Conservation (phyloP, 2,797 vertebrate genomes). For the Telmatherina bonti region DNA sequence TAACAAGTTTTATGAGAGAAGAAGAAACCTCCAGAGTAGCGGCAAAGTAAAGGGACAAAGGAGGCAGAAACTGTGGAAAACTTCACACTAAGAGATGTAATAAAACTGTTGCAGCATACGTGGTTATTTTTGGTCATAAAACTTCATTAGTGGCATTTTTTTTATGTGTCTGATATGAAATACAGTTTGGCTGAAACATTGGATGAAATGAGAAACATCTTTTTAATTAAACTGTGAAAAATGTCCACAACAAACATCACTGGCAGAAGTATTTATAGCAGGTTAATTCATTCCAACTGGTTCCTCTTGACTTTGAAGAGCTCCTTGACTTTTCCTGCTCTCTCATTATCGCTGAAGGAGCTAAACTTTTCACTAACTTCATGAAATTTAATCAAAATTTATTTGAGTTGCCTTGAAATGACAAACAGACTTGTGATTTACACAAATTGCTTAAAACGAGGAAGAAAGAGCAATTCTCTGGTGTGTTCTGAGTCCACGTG, state of each 20-base stretch:
- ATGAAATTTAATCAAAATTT: background rate
- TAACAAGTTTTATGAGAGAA: background rate
- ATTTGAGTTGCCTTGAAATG: background rate
- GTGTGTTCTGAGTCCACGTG: too few relatives aligned
- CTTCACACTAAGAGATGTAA: background rate
- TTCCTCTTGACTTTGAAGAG: constrained; percentile 1
- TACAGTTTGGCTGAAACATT: background rate
- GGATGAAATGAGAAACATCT: background rate
- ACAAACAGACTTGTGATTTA: background rate
- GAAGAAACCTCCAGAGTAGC: constrained; percentile 6
- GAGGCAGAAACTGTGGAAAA: background rate
- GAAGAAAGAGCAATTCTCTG: background rate
- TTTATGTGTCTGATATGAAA: background rate
- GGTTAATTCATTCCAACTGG: background rate
- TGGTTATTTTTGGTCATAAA: background rate
- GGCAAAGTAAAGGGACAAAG: background rate
- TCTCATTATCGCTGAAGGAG: background rate
- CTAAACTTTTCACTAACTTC: background rate
- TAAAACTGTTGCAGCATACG: too few relatives aligned
- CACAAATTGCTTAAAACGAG: background rate
- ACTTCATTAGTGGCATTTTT: background rate
- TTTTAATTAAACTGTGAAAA: background rate
- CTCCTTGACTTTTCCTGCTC: background rate
- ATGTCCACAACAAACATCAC: background rate
- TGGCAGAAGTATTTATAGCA: background rate